Base-by-base conservation (phyloP, 2,888 invertebrate genomes). In the Yponomeuta plumbellus region DNA sequence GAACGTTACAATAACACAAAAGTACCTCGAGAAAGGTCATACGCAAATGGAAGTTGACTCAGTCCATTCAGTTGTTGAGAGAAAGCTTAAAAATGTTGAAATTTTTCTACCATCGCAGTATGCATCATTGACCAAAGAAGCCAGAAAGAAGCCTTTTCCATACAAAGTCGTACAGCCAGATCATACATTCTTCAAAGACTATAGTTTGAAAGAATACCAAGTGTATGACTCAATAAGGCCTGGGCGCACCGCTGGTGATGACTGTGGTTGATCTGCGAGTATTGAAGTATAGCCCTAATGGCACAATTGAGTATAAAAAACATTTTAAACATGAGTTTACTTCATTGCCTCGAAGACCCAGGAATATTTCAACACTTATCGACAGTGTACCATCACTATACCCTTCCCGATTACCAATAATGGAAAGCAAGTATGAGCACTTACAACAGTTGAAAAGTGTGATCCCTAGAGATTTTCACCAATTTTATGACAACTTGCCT, bases 31-130 rank as follows among this genome's bases (percentile, higher is more conserved):
- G 44, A 69, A 70, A 59, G 71, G 67, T 3, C 69, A 66, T 52
- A 69, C 68, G 2, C 69, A 69, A 64, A 69, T 66, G 21, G 71
- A 71, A 63, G 68, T 66, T 11, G 69, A 69, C 66, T 68, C 68
- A 61, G 69, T 69, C 10, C 69, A 69, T 44, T 40, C 67, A 2
- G 13, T 64, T 6, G 67, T 69, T 11, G 67, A 67, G 22, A 17
- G 67, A 58, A 65, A 22, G 44, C 8, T 44, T 26, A 13, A 59
- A 59, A 21, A 13, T 13, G 65, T 63, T 66, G 34, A 23, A 10
- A 68, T 68, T 59, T 67, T 66, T 62, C 23, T 62, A 23, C 66
- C 66, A 22, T 11, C 26, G 11, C 10, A 26, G 6, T 61, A 61
- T n/a, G 23, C 13, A 22, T 13, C 23, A 22, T 23, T 61, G 10